These are phyloP conservation scores for Nephrotoma flavescens DNA, from an alignment of 2,888 invertebrate genomes.

Conservation along the genomic window DNA sequence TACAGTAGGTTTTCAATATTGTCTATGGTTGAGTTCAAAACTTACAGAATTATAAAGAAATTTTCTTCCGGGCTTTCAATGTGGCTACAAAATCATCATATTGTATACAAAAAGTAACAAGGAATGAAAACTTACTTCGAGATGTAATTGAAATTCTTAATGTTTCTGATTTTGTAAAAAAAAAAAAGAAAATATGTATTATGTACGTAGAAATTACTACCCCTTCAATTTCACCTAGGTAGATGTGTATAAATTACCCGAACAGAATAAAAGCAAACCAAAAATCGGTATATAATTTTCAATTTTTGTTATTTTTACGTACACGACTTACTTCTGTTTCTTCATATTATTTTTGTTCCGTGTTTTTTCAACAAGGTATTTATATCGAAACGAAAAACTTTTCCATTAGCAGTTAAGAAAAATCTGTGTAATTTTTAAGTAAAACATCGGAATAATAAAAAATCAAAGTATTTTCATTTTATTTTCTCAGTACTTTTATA, in stretches of 20 bases:
- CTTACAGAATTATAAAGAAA: too few species aligned
- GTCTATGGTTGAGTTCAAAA: too few species aligned
- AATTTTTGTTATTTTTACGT: neutral
- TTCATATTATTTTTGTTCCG: neutral
- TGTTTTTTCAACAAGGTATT: neutral
- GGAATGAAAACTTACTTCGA: neutral
- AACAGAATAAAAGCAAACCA: neutral
- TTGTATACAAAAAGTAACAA: neutral
- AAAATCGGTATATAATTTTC: neutral
- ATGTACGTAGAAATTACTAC: neutral
- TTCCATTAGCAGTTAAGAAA: neutral
- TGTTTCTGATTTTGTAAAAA: neutral
- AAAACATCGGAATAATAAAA: neutral
- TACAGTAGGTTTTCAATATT: too few species aligned
- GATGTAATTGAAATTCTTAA: neutral
- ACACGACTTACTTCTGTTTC: neutral
- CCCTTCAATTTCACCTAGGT: neutral
- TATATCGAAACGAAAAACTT: neutral
- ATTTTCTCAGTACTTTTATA: neutral
- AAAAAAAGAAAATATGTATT: neutral
- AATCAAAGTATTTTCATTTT: neutral
- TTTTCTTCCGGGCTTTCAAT: too few species aligned
- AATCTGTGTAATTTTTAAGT: neutral
- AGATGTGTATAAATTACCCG: neutral
- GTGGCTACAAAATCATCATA: neutral